phyloP scores from a whole-genome alignment of 2,888 invertebrate species.

The Trichogramma dendrolimi region DNA sequence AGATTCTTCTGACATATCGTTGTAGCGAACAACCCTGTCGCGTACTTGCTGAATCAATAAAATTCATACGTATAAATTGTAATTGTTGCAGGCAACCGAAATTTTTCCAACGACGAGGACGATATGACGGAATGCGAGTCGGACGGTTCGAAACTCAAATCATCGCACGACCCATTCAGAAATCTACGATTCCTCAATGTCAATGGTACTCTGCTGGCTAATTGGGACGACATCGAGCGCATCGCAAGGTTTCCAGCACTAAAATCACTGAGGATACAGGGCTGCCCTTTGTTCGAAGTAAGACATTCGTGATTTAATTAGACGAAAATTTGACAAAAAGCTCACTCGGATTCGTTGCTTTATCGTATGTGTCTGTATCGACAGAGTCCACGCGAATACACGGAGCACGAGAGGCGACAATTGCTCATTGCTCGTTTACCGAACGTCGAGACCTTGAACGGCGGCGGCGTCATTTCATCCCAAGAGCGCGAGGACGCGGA shows the following conservation, averaged over 20 bases:
- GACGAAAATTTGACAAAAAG: background rate
- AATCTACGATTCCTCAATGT: constrained; percentile 76
- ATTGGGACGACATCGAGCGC: constrained; percentile 87
- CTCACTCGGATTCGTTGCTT: background rate
- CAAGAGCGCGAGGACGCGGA: constrained; percentile 91
- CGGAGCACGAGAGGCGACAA: constrained; percentile 84
- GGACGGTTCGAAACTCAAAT: constrained; percentile 42
- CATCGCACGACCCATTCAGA: constrained; percentile 55
- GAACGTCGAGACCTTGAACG: constrained; percentile 80
- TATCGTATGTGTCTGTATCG: constrained; percentile 5
- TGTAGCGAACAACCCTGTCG: no score
- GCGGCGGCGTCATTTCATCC: constrained; percentile 76
- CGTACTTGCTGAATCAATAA: no score
- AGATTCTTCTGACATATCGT: no score
- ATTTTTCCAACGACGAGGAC: constrained; percentile 36
- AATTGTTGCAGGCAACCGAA: constrained; percentile 30
- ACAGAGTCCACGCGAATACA: constrained; percentile 65
- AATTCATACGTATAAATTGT: background rate
- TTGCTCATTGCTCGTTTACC: constrained; percentile 84
- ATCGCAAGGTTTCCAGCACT: constrained; percentile 78
- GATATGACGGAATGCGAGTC: constrained; percentile 58
- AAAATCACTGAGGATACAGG: constrained; percentile 78
- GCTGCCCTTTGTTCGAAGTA: constrained; percentile 62
- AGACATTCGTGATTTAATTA: background rate
- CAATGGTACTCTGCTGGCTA: constrained; percentile 75